Evolutionary conservation across 2,888 invertebrate species (phyloP), one percentile per base, ranked within the genome.

Genomic region (Euzophera pinguis): DNA sequence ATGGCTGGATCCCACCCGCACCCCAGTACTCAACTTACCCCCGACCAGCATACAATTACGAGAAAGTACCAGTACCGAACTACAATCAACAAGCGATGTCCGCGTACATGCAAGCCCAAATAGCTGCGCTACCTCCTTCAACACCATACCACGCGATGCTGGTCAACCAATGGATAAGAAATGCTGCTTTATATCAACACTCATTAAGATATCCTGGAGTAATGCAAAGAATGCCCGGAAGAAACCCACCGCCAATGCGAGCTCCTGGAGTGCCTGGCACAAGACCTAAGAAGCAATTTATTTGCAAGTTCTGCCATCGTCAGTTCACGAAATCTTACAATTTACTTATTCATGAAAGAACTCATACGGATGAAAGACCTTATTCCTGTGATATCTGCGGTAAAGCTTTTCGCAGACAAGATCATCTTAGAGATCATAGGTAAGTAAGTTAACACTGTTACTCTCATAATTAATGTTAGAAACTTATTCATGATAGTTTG

Each of bases 271-370:
- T 85, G 3, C 92, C 91, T 47, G 92, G 93, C 65, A 91, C 88
- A 32, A 90, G 94, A 59, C 94, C 94, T 45, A 94, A 94, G 80
- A 94, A 94, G 66, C 94, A 99, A 87, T 99, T 98, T 89, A 98
- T 99, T 75, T 99, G 99, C 92, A 97, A 98, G 88, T 99, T 96
- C 87, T 99, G 99, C 91, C 95, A 97, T 78, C 93, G 99, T 35
- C 97, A 98, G 78, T 99, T 99, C 89, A 99, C 98, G 61, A 99
- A 99, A 84, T 97, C 98, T 47, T 99, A 99, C 92, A 99, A 99
- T 84, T 92, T 99, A 67, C 92, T 99, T 71, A 99, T 99, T 67
- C 99, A 99, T 82, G 99, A 98, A 81, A 92, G 98, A 71, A 99
- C 98, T 1, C 99, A 99, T 81, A 99, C 98, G 35, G 98, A 98